These are phyloP conservation scores for Tachycineta bicolor DNA, from an alignment of 2,113 vertebrate genomes.

Conservation along the genomic window DNA sequence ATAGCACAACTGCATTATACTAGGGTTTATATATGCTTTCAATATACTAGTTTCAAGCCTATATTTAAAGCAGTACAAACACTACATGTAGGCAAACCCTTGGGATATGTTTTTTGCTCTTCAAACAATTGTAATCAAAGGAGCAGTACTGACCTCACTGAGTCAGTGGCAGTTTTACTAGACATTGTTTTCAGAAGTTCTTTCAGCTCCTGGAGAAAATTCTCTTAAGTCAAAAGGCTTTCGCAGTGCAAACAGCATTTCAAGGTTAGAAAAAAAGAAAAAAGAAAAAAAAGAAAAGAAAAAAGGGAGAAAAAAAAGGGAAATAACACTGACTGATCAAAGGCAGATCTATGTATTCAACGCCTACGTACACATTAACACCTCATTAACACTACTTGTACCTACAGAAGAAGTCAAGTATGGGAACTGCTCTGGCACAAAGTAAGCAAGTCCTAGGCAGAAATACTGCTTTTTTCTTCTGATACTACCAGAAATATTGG, in stretches of 20 bases:
- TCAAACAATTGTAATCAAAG: slow-evolving; percentile 51
- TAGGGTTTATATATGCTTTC: neutral
- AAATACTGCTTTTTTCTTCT: neutral
- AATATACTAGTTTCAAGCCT: neutral
- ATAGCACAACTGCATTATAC: neutral
- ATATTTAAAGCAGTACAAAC: slow-evolving; percentile 24
- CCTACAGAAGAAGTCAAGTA: neutral
- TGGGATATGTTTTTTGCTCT: slow-evolving; percentile 36
- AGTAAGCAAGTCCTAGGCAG: neutral
- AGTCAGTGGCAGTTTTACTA: slow-evolving; percentile 20
- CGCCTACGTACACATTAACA: neutral
- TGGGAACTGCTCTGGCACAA: neutral
- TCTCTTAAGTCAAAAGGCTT: slow-evolving; percentile 43
- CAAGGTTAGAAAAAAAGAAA: neutral
- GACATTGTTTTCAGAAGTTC: slow-evolving; percentile 26
- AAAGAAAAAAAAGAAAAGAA: neutral
- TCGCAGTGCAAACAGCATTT: slow-evolving; percentile 14
- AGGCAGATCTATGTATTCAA: neutral
- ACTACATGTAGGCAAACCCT: neutral
- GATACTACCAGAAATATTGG: neutral
- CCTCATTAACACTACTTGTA: slow-evolving; percentile 15
- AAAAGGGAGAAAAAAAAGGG: neutral
- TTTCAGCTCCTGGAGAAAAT: slow-evolving; percentile 34
- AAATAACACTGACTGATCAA: neutral
- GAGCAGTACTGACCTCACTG: slow-evolving; percentile 28